Evolutionary conservation across 2,113 vertebrate genomes (phyloP), one percentile per base, ranked within the genome.

Genomic region (Coptodon bakossiorum): DNA sequence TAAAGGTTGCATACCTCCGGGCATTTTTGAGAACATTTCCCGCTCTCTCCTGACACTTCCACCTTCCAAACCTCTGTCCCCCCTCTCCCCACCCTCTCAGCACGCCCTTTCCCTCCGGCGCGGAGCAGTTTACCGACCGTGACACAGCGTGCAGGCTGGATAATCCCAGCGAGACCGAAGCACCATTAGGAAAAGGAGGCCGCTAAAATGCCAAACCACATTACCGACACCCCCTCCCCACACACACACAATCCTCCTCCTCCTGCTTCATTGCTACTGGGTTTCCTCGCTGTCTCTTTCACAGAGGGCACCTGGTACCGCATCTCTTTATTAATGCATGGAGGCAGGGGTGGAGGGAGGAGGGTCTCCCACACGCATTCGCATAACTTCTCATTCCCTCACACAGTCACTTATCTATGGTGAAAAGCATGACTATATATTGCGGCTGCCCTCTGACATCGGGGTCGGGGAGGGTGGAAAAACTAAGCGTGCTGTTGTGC

Each of bases 281-380:
- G 53, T 71, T 87, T 56, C 81, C 40, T 54, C 34, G 5, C 36
- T 63, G 78, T 68, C 84, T 83, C 68, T 86, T 84, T 85, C 85
- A 83, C 81, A 90, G 63, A 88, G 86, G 92, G 92, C 92, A 92
- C 81, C 83, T 85, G 76, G 86, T 68, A 71, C 68, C 14, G 53
- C 82, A 91, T 88, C 91, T 94, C 92, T 94, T 93, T 89, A 95
- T 93, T 95, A 95, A 93, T 91, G 85, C 91, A 90, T 88, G 76
- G 50, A 87, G 56, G 82, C 5, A 4, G 86, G 76, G 76, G 61
- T 68, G 34, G 34, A 38, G 34, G 61, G 61, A 66, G 50, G 83
- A 22, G 81, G 29, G 48, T 71, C 57, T 34, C 16, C 17, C 61
- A 24, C 84, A 86, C 6, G 24, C 80, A 34, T 82, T 71, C 68